Evolutionary conservation across 2,113 vertebrate species (phyloP).

Genomic region (Crotalus viridis): DNA sequence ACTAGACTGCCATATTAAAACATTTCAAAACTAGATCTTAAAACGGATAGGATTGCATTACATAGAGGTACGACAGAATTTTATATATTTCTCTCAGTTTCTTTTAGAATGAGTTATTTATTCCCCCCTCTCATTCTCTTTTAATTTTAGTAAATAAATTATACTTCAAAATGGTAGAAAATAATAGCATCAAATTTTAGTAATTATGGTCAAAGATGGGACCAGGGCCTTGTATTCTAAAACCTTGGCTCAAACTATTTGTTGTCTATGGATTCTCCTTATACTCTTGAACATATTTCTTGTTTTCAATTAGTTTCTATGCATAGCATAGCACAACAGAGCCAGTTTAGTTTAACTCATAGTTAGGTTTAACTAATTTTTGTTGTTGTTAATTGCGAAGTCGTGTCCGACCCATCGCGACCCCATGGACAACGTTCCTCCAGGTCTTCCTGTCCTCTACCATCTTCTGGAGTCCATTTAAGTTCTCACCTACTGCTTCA

Average conservation of each 20-base stretch:
- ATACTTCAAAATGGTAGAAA: background rate
- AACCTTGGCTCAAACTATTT: background rate
- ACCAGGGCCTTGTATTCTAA: background rate
- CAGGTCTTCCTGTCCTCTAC: too few relatives aligned
- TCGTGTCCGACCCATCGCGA: too few relatives aligned
- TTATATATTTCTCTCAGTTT: background rate
- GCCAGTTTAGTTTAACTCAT: background rate
- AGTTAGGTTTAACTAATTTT: too few relatives aligned
- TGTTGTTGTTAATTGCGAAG: too few relatives aligned
- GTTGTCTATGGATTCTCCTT: background rate
- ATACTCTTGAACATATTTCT: background rate
- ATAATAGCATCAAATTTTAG: background rate
- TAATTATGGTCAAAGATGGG: background rate
- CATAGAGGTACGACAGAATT: background rate
- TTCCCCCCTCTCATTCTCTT: background rate
- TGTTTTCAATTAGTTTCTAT: background rate
- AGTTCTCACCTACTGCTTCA: too few relatives aligned
- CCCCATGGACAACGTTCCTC: too few relatives aligned
- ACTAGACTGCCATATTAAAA: background rate
- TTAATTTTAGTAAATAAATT: background rate
- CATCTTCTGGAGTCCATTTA: too few relatives aligned
- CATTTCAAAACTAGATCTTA: background rate
- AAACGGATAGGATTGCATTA: background rate
- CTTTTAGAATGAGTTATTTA: background rate
- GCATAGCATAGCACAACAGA: background rate